phyloP scores from a whole-genome alignment of 2,888 invertebrate species.

The Drosophila limbata region DNA sequence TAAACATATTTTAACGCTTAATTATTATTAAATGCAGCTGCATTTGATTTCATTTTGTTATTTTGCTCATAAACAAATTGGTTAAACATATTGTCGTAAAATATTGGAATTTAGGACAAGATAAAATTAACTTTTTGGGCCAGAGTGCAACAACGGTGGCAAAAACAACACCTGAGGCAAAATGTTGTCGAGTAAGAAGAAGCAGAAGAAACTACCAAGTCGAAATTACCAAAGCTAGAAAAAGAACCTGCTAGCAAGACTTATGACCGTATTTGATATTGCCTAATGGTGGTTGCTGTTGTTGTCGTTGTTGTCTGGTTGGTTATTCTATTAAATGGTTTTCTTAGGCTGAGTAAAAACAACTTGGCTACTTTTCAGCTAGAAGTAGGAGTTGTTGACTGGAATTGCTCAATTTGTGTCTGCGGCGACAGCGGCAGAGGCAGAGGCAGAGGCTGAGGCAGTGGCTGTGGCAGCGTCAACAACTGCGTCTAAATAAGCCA shows the following conservation, averaged over 20 bases:
- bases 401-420: conserved; percentile 81
- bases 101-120: conserved; percentile 14
- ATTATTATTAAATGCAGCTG: neutral
- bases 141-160: conserved; percentile 15
- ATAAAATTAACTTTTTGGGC: conserved; percentile 11
- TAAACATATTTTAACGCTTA: neutral
- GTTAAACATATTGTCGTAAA: neutral
- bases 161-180: conserved; percentile 29
- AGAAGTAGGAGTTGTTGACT: conserved; percentile 81
- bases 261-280: conserved; percentile 78
- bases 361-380: conserved; percentile 75
- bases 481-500: conserved; percentile 50
- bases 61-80: neutral
- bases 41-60: neutral
- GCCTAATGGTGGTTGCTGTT: conserved; percentile 67
- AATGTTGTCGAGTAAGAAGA: conserved; percentile 10
- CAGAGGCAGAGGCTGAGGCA: conserved; percentile 5
- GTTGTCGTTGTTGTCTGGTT: conserved; percentile 42
- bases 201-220: conserved; percentile 40
- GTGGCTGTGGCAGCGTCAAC: conserved; percentile 15
- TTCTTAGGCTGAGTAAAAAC: conserved; percentile 63
- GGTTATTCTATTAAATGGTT: conserved; percentile 70
- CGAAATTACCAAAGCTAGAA: conserved; percentile 70
- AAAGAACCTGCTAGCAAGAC: conserved; percentile 76
- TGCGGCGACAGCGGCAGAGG: conserved; percentile 30